Evolutionary conservation across 2,888 invertebrate genomes (phyloP).

Genomic region (Melieria crassipennis): DNA sequence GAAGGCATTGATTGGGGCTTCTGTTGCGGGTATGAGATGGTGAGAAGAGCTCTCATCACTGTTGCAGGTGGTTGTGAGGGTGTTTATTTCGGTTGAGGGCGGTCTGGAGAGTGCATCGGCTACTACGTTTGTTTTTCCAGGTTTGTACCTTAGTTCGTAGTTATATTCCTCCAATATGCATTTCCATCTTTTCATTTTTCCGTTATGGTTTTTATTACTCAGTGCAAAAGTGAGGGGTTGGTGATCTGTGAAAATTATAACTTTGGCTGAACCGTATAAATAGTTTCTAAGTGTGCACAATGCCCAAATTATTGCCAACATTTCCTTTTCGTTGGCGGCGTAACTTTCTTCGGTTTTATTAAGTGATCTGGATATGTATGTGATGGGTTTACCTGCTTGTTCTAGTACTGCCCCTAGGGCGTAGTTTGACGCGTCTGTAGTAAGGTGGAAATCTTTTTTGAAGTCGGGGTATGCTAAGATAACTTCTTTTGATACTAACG

Average conservation of each 20-base stretch:
- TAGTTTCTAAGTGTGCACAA: background rate
- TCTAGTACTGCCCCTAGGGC: background rate
- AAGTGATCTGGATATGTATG: too few relatives aligned
- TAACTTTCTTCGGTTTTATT: too few relatives aligned
- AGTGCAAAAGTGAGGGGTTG: constrained; percentile 22
- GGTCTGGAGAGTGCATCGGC: constrained; percentile 11
- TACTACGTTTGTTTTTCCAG: constrained; percentile 16
- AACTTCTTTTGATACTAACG: background rate
- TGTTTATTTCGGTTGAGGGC: background rate
- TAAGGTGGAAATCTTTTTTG: background rate
- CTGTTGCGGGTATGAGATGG: background rate
- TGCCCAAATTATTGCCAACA: constrained; percentile 5
- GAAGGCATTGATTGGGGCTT: constrained; percentile 1
- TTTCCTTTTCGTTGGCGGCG: background rate
- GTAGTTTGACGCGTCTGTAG: constrained; percentile 14
- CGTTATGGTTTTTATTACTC: constrained; percentile 20
- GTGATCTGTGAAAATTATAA: constrained; percentile 14
- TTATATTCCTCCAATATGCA: constrained; percentile 12
- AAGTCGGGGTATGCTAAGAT: background rate
- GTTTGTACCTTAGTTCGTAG: constrained; percentile 7
- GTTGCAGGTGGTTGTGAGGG: background rate
- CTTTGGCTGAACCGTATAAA: background rate
- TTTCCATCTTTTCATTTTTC: constrained; percentile 17
- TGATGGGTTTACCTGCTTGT: background rate
- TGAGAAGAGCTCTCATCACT: constrained; percentile 4